Conservation (phyloP, 2,797 vertebrate species). For the Potorous gilbertii region DNA sequence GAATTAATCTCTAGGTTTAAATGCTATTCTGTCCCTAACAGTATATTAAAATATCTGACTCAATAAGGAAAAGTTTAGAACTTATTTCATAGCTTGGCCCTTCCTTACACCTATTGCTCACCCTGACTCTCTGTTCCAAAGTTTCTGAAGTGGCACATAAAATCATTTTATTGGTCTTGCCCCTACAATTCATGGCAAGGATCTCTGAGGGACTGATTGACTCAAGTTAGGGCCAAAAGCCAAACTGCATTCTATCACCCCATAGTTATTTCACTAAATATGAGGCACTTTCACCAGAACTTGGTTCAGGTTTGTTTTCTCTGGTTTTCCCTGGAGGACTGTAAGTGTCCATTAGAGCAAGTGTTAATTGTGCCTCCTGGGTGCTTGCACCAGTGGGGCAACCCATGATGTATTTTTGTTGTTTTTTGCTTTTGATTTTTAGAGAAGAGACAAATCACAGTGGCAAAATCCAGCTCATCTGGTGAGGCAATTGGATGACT, state of each 20-base stretch:
- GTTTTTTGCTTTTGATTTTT: background rate
- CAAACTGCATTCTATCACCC: background rate
- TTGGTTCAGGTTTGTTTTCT: conserved; percentile 3
- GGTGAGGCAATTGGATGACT: conserved; percentile 13
- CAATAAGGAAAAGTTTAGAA: background rate
- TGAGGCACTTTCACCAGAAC: background rate
- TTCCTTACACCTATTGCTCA: background rate
- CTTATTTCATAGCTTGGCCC: background rate
- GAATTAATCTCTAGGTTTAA: background rate
- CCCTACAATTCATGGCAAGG: background rate
- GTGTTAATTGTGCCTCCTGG: background rate
- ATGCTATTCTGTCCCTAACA: background rate
- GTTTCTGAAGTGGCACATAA: background rate
- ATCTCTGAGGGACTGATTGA: background rate
- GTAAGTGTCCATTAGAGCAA: background rate
- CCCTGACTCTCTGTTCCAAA: background rate
- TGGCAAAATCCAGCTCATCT: conserved; percentile 24
- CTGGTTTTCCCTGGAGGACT: background rate
- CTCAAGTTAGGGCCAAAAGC: background rate
- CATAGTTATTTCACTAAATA: background rate
- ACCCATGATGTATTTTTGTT: background rate
- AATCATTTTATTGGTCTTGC: conserved; percentile 1
- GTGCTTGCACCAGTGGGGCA: background rate
- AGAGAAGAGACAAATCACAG: background rate
- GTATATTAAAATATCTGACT: background rate